These are phyloP conservation scores for Stichodactyla helianthus DNA, from an alignment of 64 coral and sea anemone genomes.

Conservation along the genomic window DNA sequence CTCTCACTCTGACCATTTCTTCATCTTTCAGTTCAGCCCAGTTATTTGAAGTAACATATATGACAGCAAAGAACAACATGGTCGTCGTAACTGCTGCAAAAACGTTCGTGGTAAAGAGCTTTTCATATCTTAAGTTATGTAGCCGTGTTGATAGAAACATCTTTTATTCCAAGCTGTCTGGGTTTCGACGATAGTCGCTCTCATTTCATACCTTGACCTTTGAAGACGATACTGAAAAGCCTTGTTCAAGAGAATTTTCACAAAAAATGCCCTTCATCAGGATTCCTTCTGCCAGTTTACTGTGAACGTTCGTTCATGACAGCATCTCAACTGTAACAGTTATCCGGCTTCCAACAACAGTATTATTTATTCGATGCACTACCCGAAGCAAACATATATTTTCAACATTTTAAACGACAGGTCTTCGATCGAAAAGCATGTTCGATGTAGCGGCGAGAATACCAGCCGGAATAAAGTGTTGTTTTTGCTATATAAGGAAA, in stretches of 20 bases:
- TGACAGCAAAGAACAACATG: not conserved
- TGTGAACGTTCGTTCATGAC: not conserved
- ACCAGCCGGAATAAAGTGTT: not conserved
- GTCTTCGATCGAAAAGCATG: not conserved
- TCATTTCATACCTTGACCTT: constrained; percentile 17
- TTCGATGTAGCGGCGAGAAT: constrained; percentile 16
- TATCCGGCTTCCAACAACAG: not conserved
- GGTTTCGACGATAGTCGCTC: not conserved
- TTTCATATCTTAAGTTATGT: not conserved
- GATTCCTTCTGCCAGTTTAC: not conserved
- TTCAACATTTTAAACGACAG: not conserved
- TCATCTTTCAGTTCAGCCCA: not conserved
- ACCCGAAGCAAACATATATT: not conserved
- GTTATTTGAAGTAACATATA: not conserved
- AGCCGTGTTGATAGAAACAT: not conserved
- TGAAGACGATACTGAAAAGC: not conserved
- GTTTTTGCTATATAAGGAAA: not conserved
- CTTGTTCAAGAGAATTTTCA: not conserved
- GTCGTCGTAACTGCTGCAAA: not conserved
- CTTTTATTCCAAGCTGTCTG: constrained; percentile 4
- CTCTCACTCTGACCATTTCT: not conserved
- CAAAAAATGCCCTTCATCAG: not conserved
- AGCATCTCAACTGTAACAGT: not conserved
- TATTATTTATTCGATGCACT: not conserved
- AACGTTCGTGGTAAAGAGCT: not conserved